phyloP scores from a whole-genome alignment of 2,113 vertebrate genomes.

The Tautogolabrus adspersus region DNA sequence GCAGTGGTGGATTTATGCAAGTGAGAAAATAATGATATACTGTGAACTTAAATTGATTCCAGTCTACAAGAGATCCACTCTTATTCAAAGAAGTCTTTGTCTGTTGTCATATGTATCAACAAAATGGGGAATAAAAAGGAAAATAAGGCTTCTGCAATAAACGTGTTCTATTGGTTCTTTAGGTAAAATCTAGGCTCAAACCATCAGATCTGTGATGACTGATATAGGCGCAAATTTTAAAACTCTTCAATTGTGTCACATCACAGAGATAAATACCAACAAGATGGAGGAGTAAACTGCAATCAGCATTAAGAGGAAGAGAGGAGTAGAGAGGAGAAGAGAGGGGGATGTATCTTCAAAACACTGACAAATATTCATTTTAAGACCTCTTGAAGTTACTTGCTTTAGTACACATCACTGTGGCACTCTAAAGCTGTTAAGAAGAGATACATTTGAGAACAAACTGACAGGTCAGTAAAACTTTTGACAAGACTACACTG shows the following conservation, averaged over 20 bases:
- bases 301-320: not conserved
- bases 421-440: constrained; percentile 21
- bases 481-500: constrained; percentile 38
- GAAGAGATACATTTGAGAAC: constrained; percentile 16
- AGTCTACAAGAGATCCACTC: not conserved
- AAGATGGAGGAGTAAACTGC: not conserved
- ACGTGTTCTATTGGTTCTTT: not conserved
- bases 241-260: constrained; percentile 14
- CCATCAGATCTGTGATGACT: constrained; percentile 11
- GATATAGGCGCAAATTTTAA: not conserved
- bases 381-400: constrained; percentile 14
- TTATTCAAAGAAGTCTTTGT: no score
- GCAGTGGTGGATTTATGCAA: not conserved
- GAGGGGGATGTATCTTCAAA: not conserved
- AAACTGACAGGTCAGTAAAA: constrained; percentile 39
- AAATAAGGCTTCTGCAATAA: not conserved
- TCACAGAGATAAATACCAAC: constrained; percentile 8
- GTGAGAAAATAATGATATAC: constrained; percentile 13
- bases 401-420: constrained; percentile 23
- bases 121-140: not conserved
- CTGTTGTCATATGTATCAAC: not conserved
- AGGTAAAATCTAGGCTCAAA: constrained; percentile 7
- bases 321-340: not conserved
- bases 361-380: constrained; percentile 25
- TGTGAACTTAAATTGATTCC: constrained; percentile 21